phyloP scores from a whole-genome alignment of 2,888 invertebrate species.

The Fragum sueziense region DNA sequence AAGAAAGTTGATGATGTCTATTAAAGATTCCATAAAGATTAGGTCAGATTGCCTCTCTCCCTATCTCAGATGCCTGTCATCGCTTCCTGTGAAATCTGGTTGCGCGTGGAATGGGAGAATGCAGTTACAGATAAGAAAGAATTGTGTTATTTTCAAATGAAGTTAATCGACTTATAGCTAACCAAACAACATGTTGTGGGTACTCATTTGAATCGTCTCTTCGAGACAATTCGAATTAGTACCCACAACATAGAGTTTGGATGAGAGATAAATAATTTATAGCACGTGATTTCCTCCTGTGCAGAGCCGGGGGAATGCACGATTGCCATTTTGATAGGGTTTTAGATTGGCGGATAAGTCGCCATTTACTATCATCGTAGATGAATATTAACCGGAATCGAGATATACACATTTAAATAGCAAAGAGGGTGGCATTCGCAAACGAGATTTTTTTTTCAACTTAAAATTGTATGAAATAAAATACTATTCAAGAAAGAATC shows the following conservation, averaged over 20 bases:
- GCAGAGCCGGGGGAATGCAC: constrained; percentile 43
- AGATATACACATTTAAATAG: constrained; percentile 7
- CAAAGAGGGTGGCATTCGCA: neutral
- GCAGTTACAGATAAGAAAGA: too few species aligned
- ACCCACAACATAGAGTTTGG: too few species aligned
- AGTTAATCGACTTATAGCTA: too few species aligned
- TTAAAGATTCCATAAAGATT: constrained; percentile 62
- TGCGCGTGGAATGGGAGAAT: constrained; percentile 43
- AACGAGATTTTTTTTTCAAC: too few species aligned
- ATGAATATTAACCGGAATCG: constrained; percentile 23
- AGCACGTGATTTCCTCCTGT: too few species aligned
- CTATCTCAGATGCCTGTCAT: constrained; percentile 53
- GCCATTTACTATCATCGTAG: constrained; percentile 43
- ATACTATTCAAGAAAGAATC: too few species aligned
- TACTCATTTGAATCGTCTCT: too few species aligned
- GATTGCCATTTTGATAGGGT: constrained; percentile 42
- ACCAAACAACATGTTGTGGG: too few species aligned
- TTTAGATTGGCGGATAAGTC: constrained; percentile 21
- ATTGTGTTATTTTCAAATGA: too few species aligned
- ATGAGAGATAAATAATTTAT: too few species aligned
- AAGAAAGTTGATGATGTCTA: constrained; percentile 55
- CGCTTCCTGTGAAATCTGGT: constrained; percentile 42
- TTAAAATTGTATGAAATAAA: too few species aligned
- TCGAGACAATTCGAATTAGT: too few species aligned
- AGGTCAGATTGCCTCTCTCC: constrained; percentile 51